Evolutionary conservation across 2,888 invertebrate species (phyloP).

Genomic region (Chrysomela aeneicollis): DNA sequence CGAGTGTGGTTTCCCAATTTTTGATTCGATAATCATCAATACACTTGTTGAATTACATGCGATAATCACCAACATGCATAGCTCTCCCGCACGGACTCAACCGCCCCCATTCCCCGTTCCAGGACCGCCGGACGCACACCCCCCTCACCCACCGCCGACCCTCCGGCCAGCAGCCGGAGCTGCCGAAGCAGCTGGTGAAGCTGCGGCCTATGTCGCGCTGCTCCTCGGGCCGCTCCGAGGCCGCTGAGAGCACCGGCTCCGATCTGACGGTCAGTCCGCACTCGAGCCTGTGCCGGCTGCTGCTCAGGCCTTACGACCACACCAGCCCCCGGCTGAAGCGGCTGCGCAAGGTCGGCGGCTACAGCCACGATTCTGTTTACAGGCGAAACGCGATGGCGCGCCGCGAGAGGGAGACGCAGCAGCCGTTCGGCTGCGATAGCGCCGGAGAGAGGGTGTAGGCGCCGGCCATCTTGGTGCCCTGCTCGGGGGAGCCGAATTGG

Average conservation of each 20-base stretch:
- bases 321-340: conserved; percentile 52
- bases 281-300: conserved; percentile 51
- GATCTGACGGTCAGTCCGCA: conserved; percentile 51
- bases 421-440: no score
- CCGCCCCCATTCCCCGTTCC: no score
- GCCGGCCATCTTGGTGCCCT: no score
- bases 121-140: conserved; percentile 45
- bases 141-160: conserved; percentile 33
- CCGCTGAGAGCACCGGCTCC: conserved; percentile 37
- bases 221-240: conserved; percentile 24
- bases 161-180: conserved; percentile 48
- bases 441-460: no score
- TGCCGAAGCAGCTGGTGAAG: conserved; percentile 55
- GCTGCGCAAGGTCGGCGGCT: conserved; percentile 48
- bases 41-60: no score
- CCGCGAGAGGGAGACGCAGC: conserved; percentile 33
- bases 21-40: no score
- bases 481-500: no score
- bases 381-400: conserved; percentile 43
- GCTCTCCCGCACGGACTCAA: no score
- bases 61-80: no score
- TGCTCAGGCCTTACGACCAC: conserved; percentile 49
- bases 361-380: conserved; percentile 56
- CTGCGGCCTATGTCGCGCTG: conserved; percentile 49
- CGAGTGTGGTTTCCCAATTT: no score